Conservation (phyloP, 2,888 invertebrate genomes). For the Tanaodytes sp. region DNA sequence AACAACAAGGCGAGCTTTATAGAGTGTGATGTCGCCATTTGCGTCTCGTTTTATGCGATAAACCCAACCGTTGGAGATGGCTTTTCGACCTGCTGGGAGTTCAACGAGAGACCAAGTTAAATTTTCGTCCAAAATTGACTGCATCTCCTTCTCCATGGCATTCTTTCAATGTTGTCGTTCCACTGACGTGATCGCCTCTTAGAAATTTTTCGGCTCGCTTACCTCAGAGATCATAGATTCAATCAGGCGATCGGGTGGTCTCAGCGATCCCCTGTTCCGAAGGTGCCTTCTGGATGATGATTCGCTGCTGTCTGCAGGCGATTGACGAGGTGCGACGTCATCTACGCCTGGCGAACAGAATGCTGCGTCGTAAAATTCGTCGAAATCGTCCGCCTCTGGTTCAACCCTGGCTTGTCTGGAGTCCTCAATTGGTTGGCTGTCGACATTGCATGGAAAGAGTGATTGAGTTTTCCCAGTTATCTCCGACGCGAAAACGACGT, state of each 20-base stretch:
- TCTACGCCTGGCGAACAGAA: background rate
- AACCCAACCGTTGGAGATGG: conserved; percentile 36
- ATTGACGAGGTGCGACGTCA: background rate
- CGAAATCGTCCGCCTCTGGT: background rate
- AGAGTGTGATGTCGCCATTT: conserved; percentile 34
- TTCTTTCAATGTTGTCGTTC: conserved; percentile 13
- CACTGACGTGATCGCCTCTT: conserved; percentile 22
- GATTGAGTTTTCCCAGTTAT: conserved; percentile 6
- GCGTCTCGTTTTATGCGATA: conserved; percentile 18
- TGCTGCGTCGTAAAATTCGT: background rate
- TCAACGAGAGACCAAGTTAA: conserved; percentile 32
- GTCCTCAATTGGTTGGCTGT: background rate
- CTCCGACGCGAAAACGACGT: conserved; percentile 25
- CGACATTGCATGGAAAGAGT: background rate
- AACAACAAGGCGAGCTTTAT: conserved; percentile 21
- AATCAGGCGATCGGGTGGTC: conserved; percentile 19
- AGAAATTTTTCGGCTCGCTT: conserved; percentile 22
- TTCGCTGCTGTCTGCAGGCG: background rate
- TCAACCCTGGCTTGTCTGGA: background rate
- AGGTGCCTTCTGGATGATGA: background rate
- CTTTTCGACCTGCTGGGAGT: conserved; percentile 19
- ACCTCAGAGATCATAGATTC: conserved; percentile 24
- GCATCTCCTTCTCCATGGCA: conserved; percentile 40
- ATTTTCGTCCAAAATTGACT: conserved; percentile 16
- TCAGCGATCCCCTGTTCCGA: conserved; percentile 10